phyloP scores from a whole-genome alignment of 2,113 vertebrate genomes.

The Dryoscopus gambensis region DNA sequence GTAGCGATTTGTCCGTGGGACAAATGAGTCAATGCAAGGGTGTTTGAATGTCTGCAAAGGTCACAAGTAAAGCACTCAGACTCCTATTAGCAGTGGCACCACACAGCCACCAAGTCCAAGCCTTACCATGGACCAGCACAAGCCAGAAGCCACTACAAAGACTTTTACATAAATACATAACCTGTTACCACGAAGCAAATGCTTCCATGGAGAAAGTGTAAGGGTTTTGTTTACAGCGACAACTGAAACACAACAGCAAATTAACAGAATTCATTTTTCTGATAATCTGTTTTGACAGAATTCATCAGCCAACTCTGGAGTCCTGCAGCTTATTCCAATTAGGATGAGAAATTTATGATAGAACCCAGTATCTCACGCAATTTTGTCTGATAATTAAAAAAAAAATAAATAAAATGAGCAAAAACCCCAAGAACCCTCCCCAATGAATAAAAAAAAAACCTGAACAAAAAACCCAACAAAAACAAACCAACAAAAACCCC shows the following conservation, averaged over 20 bases:
- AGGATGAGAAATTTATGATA: neutral
- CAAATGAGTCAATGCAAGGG: neutral
- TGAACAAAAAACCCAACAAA: neutral
- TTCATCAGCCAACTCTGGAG: neutral
- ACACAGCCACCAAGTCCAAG: neutral
- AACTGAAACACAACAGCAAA: neutral
- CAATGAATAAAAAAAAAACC: neutral
- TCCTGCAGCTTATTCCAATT: neutral
- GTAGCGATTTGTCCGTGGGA: accelerated
- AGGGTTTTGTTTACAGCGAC: neutral
- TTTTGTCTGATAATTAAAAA: neutral
- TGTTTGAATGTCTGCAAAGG: neutral
- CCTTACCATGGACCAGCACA: neutral
- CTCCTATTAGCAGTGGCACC: neutral
- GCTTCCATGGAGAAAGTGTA: neutral
- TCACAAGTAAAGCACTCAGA: neutral
- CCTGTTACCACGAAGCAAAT: neutral
- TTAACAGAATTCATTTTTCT: neutral
- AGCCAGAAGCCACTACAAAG: neutral
- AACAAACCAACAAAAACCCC: neutral
- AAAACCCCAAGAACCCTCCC: neutral
- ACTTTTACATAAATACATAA: neutral
- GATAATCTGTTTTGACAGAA: neutral
- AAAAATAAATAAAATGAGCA: neutral
- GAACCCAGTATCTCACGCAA: neutral